Conservation (phyloP, 2,888 invertebrate genomes). For the Catocala sponsa region DNA sequence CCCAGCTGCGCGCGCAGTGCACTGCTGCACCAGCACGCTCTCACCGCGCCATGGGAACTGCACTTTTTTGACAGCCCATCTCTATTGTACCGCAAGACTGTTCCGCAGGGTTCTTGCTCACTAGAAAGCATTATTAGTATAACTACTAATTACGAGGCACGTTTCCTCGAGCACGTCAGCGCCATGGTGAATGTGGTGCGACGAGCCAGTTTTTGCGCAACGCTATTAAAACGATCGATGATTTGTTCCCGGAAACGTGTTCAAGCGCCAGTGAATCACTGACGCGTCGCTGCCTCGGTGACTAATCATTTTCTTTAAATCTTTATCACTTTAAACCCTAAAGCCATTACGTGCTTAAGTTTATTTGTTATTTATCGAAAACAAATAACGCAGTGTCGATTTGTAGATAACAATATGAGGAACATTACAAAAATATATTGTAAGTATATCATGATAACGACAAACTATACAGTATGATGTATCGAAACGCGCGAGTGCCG, state of each 20-base stretch:
- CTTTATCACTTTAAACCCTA: constrained; percentile 21
- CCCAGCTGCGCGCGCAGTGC: not conserved
- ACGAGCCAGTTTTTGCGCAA: constrained; percentile 20
- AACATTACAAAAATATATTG: constrained; percentile 2
- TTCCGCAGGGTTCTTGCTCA: constrained; percentile 51
- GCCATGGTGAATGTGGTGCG: constrained; percentile 22
- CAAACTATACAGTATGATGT: not conserved
- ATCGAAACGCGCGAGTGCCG: not conserved
- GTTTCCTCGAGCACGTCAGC: constrained; percentile 43
- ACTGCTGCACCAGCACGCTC: constrained; percentile 26
- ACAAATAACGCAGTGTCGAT: constrained; percentile 10
- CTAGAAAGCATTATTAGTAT: constrained; percentile 59
- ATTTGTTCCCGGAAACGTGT: constrained; percentile 21
- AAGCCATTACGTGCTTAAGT: constrained; percentile 11
- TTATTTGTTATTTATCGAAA: constrained; percentile 23
- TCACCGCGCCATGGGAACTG: constrained; percentile 56
- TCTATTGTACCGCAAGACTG: constrained; percentile 43
- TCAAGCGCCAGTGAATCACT: constrained; percentile 15
- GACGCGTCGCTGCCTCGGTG: not conserved
- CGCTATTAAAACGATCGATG: constrained; percentile 7
- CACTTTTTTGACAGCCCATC: constrained; percentile 53
- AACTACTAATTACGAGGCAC: constrained; percentile 52
- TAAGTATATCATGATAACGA: constrained; percentile 8
- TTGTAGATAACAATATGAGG: constrained; percentile 26
- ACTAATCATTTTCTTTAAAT: constrained; percentile 13